These are phyloP conservation scores for Ciconia maguari DNA, from an alignment of 2,113 vertebrate genomes.

Conservation along the genomic window DNA sequence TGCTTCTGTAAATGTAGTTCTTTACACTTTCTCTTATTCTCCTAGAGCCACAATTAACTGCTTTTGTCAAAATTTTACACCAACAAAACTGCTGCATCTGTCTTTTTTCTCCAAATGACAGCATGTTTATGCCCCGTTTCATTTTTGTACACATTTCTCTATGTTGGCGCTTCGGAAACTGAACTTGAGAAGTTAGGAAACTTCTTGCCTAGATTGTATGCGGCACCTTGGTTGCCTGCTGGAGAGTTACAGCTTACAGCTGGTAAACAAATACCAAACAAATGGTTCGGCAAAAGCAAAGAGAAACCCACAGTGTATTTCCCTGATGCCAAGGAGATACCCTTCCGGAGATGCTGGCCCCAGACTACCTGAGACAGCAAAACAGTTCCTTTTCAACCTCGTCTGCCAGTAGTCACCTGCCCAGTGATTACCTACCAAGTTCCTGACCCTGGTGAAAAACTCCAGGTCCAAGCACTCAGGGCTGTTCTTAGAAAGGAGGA, in stretches of 20 bases:
- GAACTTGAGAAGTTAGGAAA: neutral
- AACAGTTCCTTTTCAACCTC: neutral
- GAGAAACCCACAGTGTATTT: neutral
- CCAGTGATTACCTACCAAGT: neutral
- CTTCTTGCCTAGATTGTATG: neutral
- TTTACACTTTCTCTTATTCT: neutral
- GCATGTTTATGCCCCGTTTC: neutral
- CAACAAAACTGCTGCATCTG: neutral
- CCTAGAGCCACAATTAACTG: neutral
- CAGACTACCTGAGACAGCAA: neutral
- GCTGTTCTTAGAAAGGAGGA: neutral
- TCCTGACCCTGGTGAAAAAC: neutral
- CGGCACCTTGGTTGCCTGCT: neutral
- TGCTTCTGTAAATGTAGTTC: neutral
- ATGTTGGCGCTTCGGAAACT: rapidly evolving
- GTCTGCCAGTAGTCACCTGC: neutral
- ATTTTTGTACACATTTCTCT: neutral
- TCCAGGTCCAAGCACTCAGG: neutral
- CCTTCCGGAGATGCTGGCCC: neutral
- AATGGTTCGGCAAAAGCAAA: neutral
- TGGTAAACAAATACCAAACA: neutral
- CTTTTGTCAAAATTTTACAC: neutral
- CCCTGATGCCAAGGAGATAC: neutral
- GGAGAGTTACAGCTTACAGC: neutral
- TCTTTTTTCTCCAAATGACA: neutral